Evolutionary conservation across 2,888 invertebrate genomes (phyloP).

Genomic region (Parnassius smintheus): DNA sequence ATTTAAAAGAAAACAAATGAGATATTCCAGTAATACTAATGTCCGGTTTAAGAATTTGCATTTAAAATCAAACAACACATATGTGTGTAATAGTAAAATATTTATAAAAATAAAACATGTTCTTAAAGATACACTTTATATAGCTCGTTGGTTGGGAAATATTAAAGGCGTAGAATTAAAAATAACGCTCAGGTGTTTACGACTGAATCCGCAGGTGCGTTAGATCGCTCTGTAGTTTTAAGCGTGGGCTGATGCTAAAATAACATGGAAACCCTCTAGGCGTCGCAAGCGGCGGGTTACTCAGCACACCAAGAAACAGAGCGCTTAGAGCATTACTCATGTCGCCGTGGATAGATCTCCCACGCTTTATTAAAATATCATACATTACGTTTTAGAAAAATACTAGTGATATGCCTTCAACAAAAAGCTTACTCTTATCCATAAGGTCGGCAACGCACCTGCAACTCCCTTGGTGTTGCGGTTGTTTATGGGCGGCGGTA

Average conservation of each 20-base stretch:
- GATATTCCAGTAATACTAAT: too few species aligned
- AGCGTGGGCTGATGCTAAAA: conserved; percentile 73
- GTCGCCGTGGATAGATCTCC: conserved; percentile 65
- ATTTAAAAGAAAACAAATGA: too few species aligned
- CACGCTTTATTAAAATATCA: conserved; percentile 76
- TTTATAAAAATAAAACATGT: background rate
- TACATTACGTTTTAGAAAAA: conserved; percentile 60
- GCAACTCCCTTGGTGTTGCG: too few species aligned
- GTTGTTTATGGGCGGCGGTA: too few species aligned
- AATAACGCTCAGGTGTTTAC: conserved; percentile 75
- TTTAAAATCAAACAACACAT: too few species aligned
- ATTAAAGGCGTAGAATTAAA: conserved; percentile 50
- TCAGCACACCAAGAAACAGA: conserved; percentile 58
- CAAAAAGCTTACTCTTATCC: too few species aligned
- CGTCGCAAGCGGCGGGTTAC: conserved; percentile 51
- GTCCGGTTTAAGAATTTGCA: too few species aligned
- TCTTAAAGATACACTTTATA: conserved; percentile 7
- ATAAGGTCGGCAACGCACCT: too few species aligned
- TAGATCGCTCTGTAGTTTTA: conserved; percentile 49
- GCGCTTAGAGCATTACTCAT: conserved; percentile 63
- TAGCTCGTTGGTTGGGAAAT: conserved; percentile 35
- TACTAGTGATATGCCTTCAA: background rate
- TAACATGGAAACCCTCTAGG: conserved; percentile 61
- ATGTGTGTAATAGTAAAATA: background rate
- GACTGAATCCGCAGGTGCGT: conserved; percentile 62